Evolutionary conservation across 2,113 vertebrate species (phyloP).

Genomic region (Oreochromis aureus): DNA sequence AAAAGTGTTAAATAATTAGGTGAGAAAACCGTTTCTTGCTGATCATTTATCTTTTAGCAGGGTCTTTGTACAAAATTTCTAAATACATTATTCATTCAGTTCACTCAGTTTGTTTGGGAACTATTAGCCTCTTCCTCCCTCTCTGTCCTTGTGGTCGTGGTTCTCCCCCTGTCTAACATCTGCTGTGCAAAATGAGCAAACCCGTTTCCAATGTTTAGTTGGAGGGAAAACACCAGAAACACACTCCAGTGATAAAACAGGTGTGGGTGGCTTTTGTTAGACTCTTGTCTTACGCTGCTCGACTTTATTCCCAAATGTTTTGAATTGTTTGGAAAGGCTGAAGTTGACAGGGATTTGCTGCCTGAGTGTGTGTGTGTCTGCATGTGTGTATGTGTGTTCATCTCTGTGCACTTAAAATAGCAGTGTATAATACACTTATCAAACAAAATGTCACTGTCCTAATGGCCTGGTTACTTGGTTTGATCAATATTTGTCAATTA

Average conservation of each 20-base stretch:
- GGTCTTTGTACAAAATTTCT: not conserved
- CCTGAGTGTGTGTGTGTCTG: not conserved
- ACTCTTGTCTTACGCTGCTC: conserved; percentile 13
- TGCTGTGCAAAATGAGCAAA: not conserved
- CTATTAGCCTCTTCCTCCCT: not conserved
- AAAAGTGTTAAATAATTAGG: not conserved
- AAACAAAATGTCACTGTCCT: not conserved
- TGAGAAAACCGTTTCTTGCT: not conserved
- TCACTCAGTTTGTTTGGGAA: not conserved
- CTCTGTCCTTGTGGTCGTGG: not conserved
- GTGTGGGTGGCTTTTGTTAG: conserved; percentile 32
- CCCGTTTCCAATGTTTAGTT: conserved; percentile 19
- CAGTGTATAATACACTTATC: not conserved
- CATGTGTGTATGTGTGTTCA: not conserved
- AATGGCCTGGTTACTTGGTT: not conserved
- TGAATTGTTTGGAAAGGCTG: conserved; percentile 36
- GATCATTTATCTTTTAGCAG: not conserved
- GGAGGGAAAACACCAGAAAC: not conserved
- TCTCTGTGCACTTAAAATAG: not conserved
- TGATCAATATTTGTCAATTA: not conserved
- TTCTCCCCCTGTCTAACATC: conserved; percentile 8
- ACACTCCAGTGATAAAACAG: conserved; percentile 22
- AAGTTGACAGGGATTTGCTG: conserved; percentile 11
- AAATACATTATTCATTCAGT: not conserved
- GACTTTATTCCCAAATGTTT: conserved; percentile 37